These are phyloP conservation scores for Nemopilema nomurai DNA, from an alignment of 30 jellyfish, hydroid and myxozoan species.

Conservation along the genomic window DNA sequence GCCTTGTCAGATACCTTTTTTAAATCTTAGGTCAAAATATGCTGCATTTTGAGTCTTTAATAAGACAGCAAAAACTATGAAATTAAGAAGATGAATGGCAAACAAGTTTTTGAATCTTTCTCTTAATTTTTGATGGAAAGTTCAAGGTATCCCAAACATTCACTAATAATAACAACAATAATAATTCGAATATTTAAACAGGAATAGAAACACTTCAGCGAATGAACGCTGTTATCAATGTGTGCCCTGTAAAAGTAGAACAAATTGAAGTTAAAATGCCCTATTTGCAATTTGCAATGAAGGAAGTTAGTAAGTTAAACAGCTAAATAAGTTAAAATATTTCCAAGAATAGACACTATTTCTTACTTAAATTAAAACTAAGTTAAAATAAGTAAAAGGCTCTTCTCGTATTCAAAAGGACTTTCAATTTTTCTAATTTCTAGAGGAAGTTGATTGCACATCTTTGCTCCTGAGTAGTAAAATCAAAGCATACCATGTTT, in stretches of 20 bases:
- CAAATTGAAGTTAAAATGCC: not conserved
- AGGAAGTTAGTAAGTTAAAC: not conserved
- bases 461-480: slow-evolving; percentile 4
- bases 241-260: slow-evolving; percentile 2
- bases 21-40: not conserved
- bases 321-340: not conserved
- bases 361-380: not conserved
- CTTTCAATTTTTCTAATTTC: not conserved
- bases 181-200: not conserved
- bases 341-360: not conserved
- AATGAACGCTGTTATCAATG: slow-evolving; percentile 5
- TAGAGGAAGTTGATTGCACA: not conserved
- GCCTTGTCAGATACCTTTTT: not conserved
- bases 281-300: not conserved
- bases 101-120: not conserved
- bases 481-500: slow-evolving; percentile 10
- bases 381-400: not conserved
- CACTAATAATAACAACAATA: not conserved
- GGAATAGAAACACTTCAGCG: slow-evolving; percentile 1
- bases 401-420: not conserved
- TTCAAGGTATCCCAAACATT: not conserved
- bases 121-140: not conserved
- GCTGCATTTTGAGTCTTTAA: not conserved
- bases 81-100: too few species aligned
- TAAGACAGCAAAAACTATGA: not conserved